Percentiles rank a stretch among this genome's conserved stretches.
Evolutionary conservation across 2,113 vertebrate genomes (phyloP).

Genomic region (Crotalus helleri): DNA sequence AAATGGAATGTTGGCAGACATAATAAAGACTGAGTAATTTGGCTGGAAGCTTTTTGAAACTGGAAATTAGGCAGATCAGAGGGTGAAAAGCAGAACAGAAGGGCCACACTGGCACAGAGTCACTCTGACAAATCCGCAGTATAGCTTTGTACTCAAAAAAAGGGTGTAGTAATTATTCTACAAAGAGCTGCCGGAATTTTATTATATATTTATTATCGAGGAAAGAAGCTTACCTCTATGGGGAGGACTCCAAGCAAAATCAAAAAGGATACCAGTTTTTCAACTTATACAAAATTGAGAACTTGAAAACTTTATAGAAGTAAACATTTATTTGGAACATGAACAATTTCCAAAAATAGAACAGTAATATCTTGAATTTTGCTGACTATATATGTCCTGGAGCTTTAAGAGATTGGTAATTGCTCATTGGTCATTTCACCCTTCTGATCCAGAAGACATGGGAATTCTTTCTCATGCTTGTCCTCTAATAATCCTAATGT

Average conservation of each 20-base stretch:
- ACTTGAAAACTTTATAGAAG: neutral
- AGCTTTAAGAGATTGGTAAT: neutral
- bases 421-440: neutral
- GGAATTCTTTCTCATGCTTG: too few species aligned
- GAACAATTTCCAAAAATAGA: neutral
- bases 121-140: neutral
- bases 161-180: neutral
- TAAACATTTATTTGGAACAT: neutral
- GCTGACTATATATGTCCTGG: neutral
- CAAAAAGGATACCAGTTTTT: neutral
- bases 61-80: slow-evolving; percentile 4
- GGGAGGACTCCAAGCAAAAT: neutral
- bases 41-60: neutral
- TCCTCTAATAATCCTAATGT: neutral
- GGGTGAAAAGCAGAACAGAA: neutral
- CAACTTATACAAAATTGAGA: neutral
- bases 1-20: slow-evolving; percentile 9
- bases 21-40: slow-evolving; percentile 5
- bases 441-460: neutral
- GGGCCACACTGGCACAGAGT: neutral
- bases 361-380: neutral
- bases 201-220: neutral
- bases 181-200: neutral
- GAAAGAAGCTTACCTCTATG: neutral
- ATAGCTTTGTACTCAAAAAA: neutral